Evolutionary conservation across 2,113 vertebrate genomes (phyloP).

Genomic region (Lethenteron camtschaticum): DNA sequence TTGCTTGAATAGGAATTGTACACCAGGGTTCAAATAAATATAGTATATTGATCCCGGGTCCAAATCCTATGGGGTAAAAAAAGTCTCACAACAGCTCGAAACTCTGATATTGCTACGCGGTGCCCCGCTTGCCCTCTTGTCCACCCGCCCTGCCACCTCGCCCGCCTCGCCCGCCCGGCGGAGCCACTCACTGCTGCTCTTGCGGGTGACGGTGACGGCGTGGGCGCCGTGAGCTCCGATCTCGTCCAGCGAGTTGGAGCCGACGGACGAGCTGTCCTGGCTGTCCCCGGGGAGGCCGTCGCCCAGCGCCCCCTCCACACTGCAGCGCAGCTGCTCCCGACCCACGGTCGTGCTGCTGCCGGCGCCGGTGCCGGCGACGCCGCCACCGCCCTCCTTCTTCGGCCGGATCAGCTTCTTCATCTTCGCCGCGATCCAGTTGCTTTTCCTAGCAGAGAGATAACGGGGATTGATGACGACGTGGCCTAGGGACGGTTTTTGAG

Average conservation of each 20-base stretch:
- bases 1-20: not conserved
- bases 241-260: constrained; percentile 84
- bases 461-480: not conserved
- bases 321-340: constrained; percentile 60
- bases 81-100: not conserved
- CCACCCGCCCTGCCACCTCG: not conserved
- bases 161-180: no score
- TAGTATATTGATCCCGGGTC: not conserved
- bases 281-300: constrained; percentile 56
- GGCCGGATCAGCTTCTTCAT: constrained; percentile 95
- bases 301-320: constrained; percentile 61
- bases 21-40: not conserved
- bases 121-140: not conserved
- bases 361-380: constrained; percentile 33
- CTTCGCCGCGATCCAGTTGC: constrained; percentile 94
- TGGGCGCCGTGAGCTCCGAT: constrained; percentile 29
- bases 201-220: constrained; percentile 30
- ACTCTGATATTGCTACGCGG: not conserved
- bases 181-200: constrained; percentile 69
- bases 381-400: constrained; percentile 52
- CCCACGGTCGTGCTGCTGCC: constrained; percentile 11
- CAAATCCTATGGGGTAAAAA: not conserved
- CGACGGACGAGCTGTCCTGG: constrained; percentile 86
- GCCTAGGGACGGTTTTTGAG: not conserved
- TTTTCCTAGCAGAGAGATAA: constrained; percentile 33